Conservation (phyloP, 2,888 invertebrate species). For the Hemithea aestivaria region DNA sequence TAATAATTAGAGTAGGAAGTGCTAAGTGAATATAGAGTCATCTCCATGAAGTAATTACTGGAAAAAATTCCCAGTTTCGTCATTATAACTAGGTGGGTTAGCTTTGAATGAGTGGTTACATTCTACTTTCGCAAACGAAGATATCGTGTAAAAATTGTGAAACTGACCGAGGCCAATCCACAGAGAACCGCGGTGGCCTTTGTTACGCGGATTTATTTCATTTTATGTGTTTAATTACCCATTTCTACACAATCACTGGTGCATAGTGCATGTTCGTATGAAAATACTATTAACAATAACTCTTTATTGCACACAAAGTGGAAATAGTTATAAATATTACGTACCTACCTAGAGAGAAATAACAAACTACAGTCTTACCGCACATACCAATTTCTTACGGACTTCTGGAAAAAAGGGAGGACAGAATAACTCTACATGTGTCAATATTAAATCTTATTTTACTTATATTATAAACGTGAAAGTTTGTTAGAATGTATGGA, state of each 20-base stretch:
- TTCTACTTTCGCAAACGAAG: slow-evolving; percentile 66
- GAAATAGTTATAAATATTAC: too few relatives aligned
- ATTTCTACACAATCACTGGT: background rate
- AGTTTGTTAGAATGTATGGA: too few relatives aligned
- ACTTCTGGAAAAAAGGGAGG: too few relatives aligned
- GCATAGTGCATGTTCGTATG: too few relatives aligned
- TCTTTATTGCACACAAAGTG: slow-evolving; percentile 16
- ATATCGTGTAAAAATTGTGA: slow-evolving; percentile 65
- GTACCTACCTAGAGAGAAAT: too few relatives aligned
- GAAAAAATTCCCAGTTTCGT: slow-evolving; percentile 39
- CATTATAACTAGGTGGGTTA: slow-evolving; percentile 35
- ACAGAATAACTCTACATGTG: too few relatives aligned
- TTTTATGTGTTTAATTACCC: slow-evolving; percentile 41
- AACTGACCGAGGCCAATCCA: slow-evolving; percentile 50
- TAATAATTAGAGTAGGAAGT: too few relatives aligned
- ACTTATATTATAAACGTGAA: too few relatives aligned
- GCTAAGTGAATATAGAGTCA: slow-evolving; percentile 7
- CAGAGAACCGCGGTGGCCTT: slow-evolving; percentile 36
- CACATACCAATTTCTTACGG: too few relatives aligned
- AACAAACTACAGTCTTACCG: too few relatives aligned
- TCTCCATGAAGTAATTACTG: slow-evolving; percentile 23
- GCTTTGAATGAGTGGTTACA: slow-evolving; percentile 51
- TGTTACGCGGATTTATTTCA: slow-evolving; percentile 50
- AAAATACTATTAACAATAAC: too few relatives aligned
- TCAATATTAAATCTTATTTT: too few relatives aligned